These are phyloP conservation scores for Luehdorfia chinensis DNA, from an alignment of 1,140 invertebrate species.

Conservation along the genomic window DNA sequence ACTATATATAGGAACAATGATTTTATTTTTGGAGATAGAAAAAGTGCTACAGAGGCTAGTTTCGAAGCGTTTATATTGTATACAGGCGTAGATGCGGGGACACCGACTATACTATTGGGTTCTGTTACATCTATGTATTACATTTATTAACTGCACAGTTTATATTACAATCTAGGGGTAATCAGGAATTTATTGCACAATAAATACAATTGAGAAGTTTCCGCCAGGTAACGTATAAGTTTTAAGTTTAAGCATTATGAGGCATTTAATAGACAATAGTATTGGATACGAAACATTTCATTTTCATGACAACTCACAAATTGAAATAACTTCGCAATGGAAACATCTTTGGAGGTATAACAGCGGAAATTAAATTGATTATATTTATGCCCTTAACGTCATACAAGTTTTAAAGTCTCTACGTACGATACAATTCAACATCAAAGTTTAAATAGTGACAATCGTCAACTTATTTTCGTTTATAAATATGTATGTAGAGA, in stretches of 20 bases:
- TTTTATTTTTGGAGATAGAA: slow-evolving; percentile 24
- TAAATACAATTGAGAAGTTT: too few species aligned
- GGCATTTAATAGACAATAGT: too few species aligned
- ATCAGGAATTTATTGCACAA: neutral
- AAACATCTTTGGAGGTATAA: neutral
- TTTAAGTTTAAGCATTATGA: too few species aligned
- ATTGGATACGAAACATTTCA: too few species aligned
- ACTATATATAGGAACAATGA: slow-evolving; percentile 46
- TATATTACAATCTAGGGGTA: neutral
- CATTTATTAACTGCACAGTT: slow-evolving; percentile 5
- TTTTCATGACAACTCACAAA: too few species aligned
- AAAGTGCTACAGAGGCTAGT: slow-evolving; percentile 23
- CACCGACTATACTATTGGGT: neutral
- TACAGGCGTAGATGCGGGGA: slow-evolving; percentile 6
- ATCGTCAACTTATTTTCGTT: too few species aligned
- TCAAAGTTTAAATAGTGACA: slow-evolving; percentile 1
- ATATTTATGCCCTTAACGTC: neutral
- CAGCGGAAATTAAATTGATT: too few species aligned
- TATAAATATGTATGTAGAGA: too few species aligned
- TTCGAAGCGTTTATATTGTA: slow-evolving; percentile 10
- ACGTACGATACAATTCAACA: slow-evolving; percentile 1
- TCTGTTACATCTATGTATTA: neutral
- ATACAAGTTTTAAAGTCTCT: slow-evolving; percentile 5
- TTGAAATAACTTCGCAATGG: too few species aligned
- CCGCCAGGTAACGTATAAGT: too few species aligned